Evolutionary conservation across 2,113 vertebrate species (phyloP), one percentile per base, ranked within the genome.

Genomic region (Corythaeola cristata): DNA sequence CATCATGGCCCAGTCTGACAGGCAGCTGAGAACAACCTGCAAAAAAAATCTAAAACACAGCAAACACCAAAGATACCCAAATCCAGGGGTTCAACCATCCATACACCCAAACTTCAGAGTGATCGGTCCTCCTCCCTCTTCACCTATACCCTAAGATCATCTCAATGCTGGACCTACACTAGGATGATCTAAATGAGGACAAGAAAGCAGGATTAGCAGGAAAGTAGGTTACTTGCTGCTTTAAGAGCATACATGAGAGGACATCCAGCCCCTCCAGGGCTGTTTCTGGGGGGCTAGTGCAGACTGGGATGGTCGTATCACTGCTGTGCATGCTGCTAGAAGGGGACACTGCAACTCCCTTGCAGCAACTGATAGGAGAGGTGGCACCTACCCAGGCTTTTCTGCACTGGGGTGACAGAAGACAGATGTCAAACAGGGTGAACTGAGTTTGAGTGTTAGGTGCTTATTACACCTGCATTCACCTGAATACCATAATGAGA

Each of bases 11-110:
- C 79, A 4, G 18, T 14, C 60, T 97, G 73, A 90, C 24, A 96
- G 93, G 95, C 96, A 96, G 93, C 90, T 93, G 88, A 98, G 96
- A 91, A 75, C 58, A 89, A 87, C 58, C 76, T 92, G 79, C n/a
- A 52, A 80, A 89, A 94, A 96, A 96, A 37, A 8, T 2, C 37
- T 32, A 47, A 84, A 79, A 37, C 24, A 88, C 58, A 84, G 20
- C 45, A 66, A 59, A 85, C 78, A 52, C 0, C 12, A 87, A 56
- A 64, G 37, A 47, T 55, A 63, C 15, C 14, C 32, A 85, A 56
- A 67, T 9, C 50, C 49, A 35, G 45, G 18, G 5, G 3, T 64
- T 44, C 60, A 59, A 16, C 5, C 15, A 50, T 17, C 22, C 35
- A 37, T 13, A 24, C 9, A 72, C 6, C 8, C 22, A 45, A 32